These are phyloP conservation scores for Oryzias celebensis DNA, from an alignment of 2,113 vertebrate species.

Conservation along the genomic window DNA sequence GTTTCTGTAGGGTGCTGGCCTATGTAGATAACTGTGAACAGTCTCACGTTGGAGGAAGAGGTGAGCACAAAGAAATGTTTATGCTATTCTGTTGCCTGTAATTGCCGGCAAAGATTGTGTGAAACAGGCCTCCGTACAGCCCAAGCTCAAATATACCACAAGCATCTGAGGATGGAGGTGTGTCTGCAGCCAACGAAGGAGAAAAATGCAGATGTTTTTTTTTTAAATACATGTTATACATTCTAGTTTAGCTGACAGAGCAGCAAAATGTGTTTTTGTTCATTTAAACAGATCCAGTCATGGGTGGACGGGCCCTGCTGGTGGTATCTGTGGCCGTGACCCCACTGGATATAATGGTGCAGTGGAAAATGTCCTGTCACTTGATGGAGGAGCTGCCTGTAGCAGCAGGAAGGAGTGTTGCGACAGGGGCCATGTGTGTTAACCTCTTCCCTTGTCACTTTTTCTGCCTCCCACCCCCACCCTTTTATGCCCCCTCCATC, in stretches of 20 bases:
- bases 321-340: slow-evolving; percentile 58
- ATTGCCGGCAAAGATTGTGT: slow-evolving; percentile 54
- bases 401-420: slow-evolving; percentile 70
- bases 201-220: slow-evolving; percentile 33
- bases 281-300: slow-evolving; percentile 53
- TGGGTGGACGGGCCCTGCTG: slow-evolving; percentile 53
- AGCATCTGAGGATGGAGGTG: slow-evolving; percentile 30
- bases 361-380: slow-evolving; percentile 71
- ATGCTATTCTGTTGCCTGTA: slow-evolving; percentile 56
- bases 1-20: slow-evolving; percentile 47
- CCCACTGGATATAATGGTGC: slow-evolving; percentile 65
- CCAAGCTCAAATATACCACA: slow-evolving; percentile 39
- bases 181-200: slow-evolving; percentile 32
- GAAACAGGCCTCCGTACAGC: slow-evolving; percentile 47
- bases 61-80: slow-evolving; percentile 29
- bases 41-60: slow-evolving; percentile 36
- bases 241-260: slow-evolving; percentile 33
- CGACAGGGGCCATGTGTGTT: slow-evolving; percentile 69
- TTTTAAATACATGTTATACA: slow-evolving; percentile 9
- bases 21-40: slow-evolving; percentile 36
- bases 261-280: slow-evolving; percentile 37
- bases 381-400: slow-evolving; percentile 73
- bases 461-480: slow-evolving; percentile 31
- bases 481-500: slow-evolving; percentile 2
- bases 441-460: slow-evolving; percentile 72